Evolutionary conservation across 2,888 invertebrate species (phyloP).

Genomic region (Heliconius charithonia): DNA sequence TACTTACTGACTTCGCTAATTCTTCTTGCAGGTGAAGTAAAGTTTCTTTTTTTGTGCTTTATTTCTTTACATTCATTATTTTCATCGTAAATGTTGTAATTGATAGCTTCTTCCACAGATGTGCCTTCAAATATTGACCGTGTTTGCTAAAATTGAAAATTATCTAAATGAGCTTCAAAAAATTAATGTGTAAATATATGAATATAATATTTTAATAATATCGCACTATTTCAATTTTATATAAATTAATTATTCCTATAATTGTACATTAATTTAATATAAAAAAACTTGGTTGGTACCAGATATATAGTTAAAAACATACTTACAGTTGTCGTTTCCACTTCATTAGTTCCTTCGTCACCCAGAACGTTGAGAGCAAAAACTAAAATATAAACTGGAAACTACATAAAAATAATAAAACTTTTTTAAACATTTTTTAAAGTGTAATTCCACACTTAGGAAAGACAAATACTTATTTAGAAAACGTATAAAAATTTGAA

Average conservation of each 20-base stretch:
- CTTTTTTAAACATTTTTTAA: too few species aligned
- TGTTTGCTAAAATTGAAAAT: background rate
- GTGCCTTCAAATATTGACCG: background rate
- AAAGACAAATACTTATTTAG: too few species aligned
- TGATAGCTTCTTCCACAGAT: background rate
- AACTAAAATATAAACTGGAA: background rate
- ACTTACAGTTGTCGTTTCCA: background rate
- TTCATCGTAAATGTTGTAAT: background rate
- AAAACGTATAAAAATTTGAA: too few species aligned
- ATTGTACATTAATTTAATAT: too few species aligned
- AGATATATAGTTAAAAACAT: background rate
- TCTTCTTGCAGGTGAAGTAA: constrained; percentile 1
- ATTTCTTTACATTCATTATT: background rate
- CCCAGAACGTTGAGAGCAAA: background rate
- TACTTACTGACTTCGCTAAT: constrained; percentile 24
- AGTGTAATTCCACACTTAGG: too few species aligned
- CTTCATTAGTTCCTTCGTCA: background rate
- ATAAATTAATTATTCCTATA: too few species aligned
- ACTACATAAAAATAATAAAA: background rate
- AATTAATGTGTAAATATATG: background rate
- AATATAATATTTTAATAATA: too few species aligned
- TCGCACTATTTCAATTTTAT: too few species aligned
- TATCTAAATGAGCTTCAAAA: too few species aligned
- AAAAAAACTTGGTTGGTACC: too few species aligned
- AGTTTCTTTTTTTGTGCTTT: constrained; percentile 14